phyloP scores from a whole-genome alignment of 92 coral and sea anemone species.

The Zoanthus gigantus region DNA sequence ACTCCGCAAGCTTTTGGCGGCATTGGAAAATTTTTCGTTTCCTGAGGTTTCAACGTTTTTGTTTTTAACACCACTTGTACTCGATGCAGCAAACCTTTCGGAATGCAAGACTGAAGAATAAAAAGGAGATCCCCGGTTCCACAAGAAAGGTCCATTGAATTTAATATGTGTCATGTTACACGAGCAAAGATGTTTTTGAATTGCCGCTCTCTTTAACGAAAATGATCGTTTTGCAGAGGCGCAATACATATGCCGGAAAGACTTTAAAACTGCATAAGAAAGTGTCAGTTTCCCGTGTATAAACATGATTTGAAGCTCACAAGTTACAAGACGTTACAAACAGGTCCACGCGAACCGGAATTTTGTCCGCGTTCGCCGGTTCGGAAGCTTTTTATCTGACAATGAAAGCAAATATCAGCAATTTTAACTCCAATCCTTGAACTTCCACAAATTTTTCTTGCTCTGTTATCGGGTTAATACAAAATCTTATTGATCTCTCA shows the following conservation, averaged over 20 bases:
- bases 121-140: background rate
- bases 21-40: conserved; percentile 2
- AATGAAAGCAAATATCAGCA: background rate
- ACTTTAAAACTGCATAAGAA: conserved; percentile 26
- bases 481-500: too few species aligned
- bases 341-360: too few species aligned
- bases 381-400: background rate
- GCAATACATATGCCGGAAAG: conserved; percentile 23
- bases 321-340: too few species aligned
- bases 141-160: background rate
- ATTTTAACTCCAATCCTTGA: background rate
- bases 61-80: background rate
- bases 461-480: too few species aligned
- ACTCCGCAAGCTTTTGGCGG: conserved; percentile 8
- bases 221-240: background rate
- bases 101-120: background rate
- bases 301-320: conserved; percentile 9
- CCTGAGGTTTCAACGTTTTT: background rate
- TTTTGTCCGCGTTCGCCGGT: too few species aligned
- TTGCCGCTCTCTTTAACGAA: background rate
- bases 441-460: background rate
- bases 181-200: background rate
- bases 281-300: background rate
- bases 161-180: background rate
- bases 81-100: background rate